These are phyloP conservation scores for Uropsilus gracilis DNA, from an alignment of 2,113 vertebrate species.

Conservation along the genomic window DNA sequence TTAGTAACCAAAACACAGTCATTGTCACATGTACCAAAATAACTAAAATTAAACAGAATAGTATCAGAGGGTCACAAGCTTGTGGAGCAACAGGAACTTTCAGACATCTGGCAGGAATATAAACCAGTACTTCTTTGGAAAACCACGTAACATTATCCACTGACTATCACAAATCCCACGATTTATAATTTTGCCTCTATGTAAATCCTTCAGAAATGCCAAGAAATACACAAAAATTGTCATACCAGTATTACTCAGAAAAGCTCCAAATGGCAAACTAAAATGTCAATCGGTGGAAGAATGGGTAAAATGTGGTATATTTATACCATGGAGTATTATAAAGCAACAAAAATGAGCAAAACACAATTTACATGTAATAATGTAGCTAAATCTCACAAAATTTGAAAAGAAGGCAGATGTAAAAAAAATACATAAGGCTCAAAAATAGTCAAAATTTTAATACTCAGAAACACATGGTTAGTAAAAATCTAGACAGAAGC, in stretches of 20 bases:
- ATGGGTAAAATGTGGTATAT: background rate
- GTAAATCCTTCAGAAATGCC: constrained; percentile 31
- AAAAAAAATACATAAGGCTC: background rate
- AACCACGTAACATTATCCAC: background rate
- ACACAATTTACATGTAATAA: background rate
- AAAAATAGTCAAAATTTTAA: background rate
- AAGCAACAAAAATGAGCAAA: constrained; percentile 3
- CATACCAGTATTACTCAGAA: background rate
- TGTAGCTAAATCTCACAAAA: background rate
- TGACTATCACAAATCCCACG: background rate
- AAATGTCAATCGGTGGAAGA: background rate
- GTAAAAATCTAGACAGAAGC: background rate
- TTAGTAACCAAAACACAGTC: background rate
- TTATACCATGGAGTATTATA: background rate
- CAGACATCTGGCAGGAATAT: background rate
- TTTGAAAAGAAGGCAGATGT: background rate
- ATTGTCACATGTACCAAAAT: background rate
- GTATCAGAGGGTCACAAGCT: background rate
- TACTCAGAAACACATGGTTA: background rate
- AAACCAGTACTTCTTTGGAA: background rate
- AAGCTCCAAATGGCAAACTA: background rate
- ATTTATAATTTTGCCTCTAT: background rate
- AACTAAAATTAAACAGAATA: background rate
- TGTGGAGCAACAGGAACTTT: background rate
- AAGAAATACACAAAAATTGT: constrained; percentile 10